Base-by-base conservation (phyloP, 2,113 vertebrate species). In the Cygnus atratus region DNA sequence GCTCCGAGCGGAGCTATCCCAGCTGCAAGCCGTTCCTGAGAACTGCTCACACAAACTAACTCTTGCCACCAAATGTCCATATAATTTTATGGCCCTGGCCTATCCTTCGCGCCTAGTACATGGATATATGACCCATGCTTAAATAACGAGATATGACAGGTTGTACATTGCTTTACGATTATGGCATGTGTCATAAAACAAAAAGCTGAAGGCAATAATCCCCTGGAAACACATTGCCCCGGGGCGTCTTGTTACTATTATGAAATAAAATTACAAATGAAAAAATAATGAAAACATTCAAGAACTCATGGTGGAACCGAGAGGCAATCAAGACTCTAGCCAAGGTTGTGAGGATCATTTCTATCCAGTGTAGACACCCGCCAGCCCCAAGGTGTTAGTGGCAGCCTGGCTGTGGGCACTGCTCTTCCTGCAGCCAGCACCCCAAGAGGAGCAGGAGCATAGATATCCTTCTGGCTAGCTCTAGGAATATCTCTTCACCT, bases 131-230 rank as follows among this genome's bases (percentile, higher is more conserved):
- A 96, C n/a, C 87, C 88, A 48, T 8, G 17, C 74, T 93, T 87
- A 71, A 59, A 94, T 92, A 97, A 97, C 71, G 94, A 83, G 80
- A 44, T 67, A 11, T 89, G 97, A 84, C 90, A 97, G 95, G 86
- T 11, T 25, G 68, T 87, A 62, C 87, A 77, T 97, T 93, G 93
- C 41, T 2, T 2, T 63, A 84, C 20, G 73, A 84, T 95, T 95
- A 93, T 92, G 96, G 95, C 87, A 90, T 91, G 87, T 94, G 96
- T 83, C 92, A 79, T 75, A 90, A 96, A 93, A 94, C 92, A 78
- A 33, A 91, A 88, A 94, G 96, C 95, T 94, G 95, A 80, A 97
- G 79, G 71, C 88, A 94, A 72, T 97, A 96, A 97, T 96, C 97
- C 94, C 80, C 66, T 81, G 90, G 80, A 95, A 95, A 85, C 12